Percentiles rank a stretch among this genome's conserved stretches.
These are phyloP conservation scores for Numenius phaeopus DNA, from an alignment of 2,797 vertebrate species.

Conservation along the genomic window DNA sequence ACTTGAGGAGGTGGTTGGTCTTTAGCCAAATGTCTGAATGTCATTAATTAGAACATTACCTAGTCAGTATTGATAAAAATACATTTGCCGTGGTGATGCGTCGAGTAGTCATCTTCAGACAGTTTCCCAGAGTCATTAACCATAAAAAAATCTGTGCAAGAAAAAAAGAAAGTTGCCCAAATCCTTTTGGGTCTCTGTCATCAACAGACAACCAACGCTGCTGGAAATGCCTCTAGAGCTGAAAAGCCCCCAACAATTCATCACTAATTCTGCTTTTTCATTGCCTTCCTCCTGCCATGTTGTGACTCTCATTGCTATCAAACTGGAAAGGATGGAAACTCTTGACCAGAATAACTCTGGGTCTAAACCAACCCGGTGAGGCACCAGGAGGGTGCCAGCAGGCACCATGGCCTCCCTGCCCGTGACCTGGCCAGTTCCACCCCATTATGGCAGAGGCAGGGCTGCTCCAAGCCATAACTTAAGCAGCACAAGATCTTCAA, in stretches of 20 bases:
- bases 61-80: neutral
- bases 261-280: neutral
- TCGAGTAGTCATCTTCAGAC: neutral
- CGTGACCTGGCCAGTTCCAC: neutral
- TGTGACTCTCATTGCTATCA: neutral
- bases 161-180: accelerated
- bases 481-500: neutral
- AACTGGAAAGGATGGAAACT: neutral
- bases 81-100: neutral
- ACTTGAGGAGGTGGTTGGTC: neutral
- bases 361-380: neutral
- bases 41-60: neutral
- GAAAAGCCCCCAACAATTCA: neutral
- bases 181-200: neutral
- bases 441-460: neutral
- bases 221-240: neutral
- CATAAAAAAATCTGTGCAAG: neutral
- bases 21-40: neutral
- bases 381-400: neutral
- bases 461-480: neutral
- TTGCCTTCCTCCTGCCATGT: neutral
- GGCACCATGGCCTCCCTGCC: neutral
- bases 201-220: neutral
- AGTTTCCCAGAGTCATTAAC: neutral
- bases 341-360: neutral